Percentiles rank a stretch among this genome's conserved stretches.
phyloP scores from a whole-genome alignment of 1,140 invertebrate species.

The Drosophila pseudoobscura region DNA sequence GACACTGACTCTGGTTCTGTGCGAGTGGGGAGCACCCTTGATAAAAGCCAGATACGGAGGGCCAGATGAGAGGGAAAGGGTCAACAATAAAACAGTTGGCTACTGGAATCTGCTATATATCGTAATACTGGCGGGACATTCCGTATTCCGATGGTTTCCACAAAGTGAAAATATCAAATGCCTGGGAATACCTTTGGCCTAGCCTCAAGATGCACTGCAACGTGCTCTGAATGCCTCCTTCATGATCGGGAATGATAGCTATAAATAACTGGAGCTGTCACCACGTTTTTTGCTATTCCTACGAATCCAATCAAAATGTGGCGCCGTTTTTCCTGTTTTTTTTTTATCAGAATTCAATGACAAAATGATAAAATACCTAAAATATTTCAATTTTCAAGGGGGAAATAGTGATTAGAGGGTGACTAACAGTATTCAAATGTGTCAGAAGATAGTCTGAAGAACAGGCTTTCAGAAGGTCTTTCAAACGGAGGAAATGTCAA shows the following conservation, averaged over 20 bases:
- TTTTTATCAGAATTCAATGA: conserved; percentile 23
- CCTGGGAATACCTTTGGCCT: background rate
- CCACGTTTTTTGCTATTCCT: conserved; percentile 2
- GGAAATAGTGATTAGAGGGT: background rate
- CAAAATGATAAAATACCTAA: conserved; percentile 9
- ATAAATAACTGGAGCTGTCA: conserved; percentile 25
- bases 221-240: conserved; percentile 8
- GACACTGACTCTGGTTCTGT: background rate
- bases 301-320: conserved; percentile 13
- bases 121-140: conserved; percentile 1
- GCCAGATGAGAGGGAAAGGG: background rate
- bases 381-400: background rate
- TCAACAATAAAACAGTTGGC: background rate
- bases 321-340: too few relatives aligned
- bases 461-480: too few relatives aligned
- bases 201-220: conserved; percentile 7
- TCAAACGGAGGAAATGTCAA: conserved; percentile 22
- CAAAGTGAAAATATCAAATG: conserved; percentile 34
- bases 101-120: conserved; percentile 10
- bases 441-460: background rate
- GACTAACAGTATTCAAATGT: too few relatives aligned
- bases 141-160: conserved; percentile 5
- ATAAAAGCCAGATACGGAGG: background rate
- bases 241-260: background rate
- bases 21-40: background rate